Percentiles rank a stretch among this genome's conserved stretches.
phyloP scores from a whole-genome alignment of 2,888 invertebrate species.

The Morpho deidamia region DNA sequence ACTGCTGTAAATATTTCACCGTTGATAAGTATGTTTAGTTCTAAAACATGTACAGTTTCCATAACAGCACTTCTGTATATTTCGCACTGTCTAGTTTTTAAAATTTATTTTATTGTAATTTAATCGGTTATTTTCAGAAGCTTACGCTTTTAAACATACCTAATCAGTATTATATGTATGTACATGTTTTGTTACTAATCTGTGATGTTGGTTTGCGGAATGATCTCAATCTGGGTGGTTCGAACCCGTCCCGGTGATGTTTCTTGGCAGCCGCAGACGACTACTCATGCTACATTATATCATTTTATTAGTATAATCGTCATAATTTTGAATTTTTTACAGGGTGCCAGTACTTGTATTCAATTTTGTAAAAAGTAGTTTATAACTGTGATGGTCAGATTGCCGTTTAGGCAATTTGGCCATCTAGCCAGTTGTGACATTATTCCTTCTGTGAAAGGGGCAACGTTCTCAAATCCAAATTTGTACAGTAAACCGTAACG shows the following conservation, averaged over 20 bases:
- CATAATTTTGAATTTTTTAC: conserved; percentile 76
- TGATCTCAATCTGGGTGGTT: conserved; percentile 48
- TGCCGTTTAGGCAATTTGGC: conserved; percentile 67
- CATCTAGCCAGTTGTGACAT: conserved; percentile 86
- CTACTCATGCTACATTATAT: conserved; percentile 63
- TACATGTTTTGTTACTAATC: conserved; percentile 80
- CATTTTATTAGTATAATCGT: conserved; percentile 50
- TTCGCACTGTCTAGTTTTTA: conserved; percentile 74
- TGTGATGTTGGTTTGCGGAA: conserved; percentile 62
- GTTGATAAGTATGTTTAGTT: conserved; percentile 76
- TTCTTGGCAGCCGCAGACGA: conserved; percentile 54
- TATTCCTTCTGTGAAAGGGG: conserved; percentile 93
- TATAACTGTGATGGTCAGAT: conserved; percentile 67
- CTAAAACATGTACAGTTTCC: conserved; percentile 80
- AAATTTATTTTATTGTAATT: conserved; percentile 70
- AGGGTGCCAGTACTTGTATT: conserved; percentile 66
- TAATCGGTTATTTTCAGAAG: conserved; percentile 70
- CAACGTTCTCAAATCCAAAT: conserved; percentile 82
- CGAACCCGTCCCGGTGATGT: conserved; percentile 43
- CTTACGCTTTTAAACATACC: conserved; percentile 76
- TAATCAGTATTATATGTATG: conserved; percentile 71
- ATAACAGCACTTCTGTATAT: conserved; percentile 78
- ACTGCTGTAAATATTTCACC: conserved; percentile 79
- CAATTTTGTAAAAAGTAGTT: conserved; percentile 60
- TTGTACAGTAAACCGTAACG: conserved; percentile 75